phyloP scores from a whole-genome alignment of 2,888 invertebrate genomes.

The Amblyjoppa proteus region DNA sequence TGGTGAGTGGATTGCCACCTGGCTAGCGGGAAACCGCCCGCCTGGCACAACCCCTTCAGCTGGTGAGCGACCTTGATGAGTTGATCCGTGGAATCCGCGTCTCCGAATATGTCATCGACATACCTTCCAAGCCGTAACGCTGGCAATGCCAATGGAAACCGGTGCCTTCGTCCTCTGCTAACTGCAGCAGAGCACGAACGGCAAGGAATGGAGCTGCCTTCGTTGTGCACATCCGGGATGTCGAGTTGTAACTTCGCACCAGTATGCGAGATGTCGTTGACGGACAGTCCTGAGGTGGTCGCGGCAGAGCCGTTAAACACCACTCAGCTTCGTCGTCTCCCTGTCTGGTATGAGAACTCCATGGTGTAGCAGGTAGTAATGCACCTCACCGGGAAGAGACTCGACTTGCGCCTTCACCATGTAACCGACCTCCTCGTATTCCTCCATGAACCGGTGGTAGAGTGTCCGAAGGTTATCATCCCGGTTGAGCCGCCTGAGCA shows the following conservation, averaged over 20 bases:
- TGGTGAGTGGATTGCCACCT: not conserved
- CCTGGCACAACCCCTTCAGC: not conserved
- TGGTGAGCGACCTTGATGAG: not conserved
- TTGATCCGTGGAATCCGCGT: not conserved
- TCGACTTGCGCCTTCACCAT: too few species aligned
- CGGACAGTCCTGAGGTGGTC: too few species aligned
- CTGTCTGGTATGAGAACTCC: too few species aligned
- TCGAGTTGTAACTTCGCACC: not conserved
- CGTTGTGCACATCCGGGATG: not conserved
- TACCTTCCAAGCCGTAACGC: constrained; percentile 54
- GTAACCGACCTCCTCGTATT: too few species aligned
- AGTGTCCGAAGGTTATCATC: too few species aligned
- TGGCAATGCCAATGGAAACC: constrained; percentile 43
- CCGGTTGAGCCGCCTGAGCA: not conserved
- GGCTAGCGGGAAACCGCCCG: not conserved
- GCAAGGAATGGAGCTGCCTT: constrained; percentile 60
- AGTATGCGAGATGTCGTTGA: too few species aligned
- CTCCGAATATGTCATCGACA: constrained; percentile 68
- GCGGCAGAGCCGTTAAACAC: too few species aligned
- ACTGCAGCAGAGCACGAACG: constrained; percentile 50
- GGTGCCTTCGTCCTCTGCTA: constrained; percentile 56
- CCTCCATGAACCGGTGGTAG: too few species aligned
- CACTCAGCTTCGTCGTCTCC: too few species aligned
- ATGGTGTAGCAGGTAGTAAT: too few species aligned
- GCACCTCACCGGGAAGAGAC: too few species aligned